Conservation (phyloP, 2,888 invertebrate genomes). For the Baronia brevicornis region DNA sequence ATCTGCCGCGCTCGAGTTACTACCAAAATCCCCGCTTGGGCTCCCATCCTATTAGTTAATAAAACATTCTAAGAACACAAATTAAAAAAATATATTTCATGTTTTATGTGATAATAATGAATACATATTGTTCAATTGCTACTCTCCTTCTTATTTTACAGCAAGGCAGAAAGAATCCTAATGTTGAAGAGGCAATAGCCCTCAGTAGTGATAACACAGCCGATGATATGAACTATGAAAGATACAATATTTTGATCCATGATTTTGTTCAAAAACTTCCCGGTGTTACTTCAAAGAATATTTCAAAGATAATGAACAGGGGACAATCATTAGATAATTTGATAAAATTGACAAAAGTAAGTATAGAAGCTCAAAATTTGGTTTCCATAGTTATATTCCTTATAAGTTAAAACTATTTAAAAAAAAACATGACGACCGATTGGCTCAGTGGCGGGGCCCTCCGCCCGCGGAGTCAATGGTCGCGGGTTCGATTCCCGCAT, state of each 20-base stretch:
- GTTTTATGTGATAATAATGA: neutral
- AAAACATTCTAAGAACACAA: too few relatives aligned
- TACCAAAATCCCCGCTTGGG: too few relatives aligned
- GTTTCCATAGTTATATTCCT: too few relatives aligned
- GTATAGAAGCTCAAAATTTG: conserved; percentile 12
- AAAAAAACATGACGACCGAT: too few relatives aligned
- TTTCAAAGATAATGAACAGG: conserved; percentile 83
- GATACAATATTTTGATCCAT: conserved; percentile 83
- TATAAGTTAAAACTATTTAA: too few relatives aligned
- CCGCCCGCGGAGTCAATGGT: too few relatives aligned
- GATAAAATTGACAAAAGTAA: conserved; percentile 75
- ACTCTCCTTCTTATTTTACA: conserved; percentile 38
- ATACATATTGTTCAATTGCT: conserved; percentile 1
- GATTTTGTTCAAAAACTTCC: conserved; percentile 91
- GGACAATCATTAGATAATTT: conserved; percentile 81
- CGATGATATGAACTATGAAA: conserved; percentile 73
- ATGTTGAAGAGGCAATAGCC: conserved; percentile 80
- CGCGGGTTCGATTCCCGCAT: too few relatives aligned
- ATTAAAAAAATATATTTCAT: too few relatives aligned
- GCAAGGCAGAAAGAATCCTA: conserved; percentile 89
- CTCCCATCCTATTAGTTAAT: too few relatives aligned
- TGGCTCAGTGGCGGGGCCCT: too few relatives aligned
- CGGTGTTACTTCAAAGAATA: conserved; percentile 91
- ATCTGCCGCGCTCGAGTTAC: too few relatives aligned
- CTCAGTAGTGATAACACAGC: conserved; percentile 82